phyloP scores from a whole-genome alignment of 1,140 invertebrate species.

The Drosophila subpulchrella region DNA sequence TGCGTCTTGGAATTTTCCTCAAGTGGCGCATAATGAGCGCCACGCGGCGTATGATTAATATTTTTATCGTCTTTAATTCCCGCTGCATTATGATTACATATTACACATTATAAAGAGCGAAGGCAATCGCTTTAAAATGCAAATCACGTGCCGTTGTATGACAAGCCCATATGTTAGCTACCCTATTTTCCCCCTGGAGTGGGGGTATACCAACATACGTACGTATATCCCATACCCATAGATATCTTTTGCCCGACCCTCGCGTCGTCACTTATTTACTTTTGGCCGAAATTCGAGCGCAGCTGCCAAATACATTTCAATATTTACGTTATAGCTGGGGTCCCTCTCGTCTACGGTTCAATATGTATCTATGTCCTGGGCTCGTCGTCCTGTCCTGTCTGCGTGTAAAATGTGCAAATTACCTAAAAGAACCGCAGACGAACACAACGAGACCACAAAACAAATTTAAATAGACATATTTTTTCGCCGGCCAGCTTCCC shows the following conservation, averaged over 20 bases:
- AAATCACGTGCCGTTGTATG: slow-evolving; percentile 65
- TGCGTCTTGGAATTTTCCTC: slow-evolving; percentile 57
- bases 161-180: slow-evolving; percentile 61
- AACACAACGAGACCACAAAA: slow-evolving; percentile 83
- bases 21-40: slow-evolving; percentile 79
- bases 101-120: slow-evolving; percentile 60
- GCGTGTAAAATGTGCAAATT: slow-evolving; percentile 83
- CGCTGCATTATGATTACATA: slow-evolving; percentile 75
- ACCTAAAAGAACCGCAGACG: slow-evolving; percentile 83
- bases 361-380: slow-evolving; percentile 41
- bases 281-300: slow-evolving; percentile 71
- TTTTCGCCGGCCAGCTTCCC: slow-evolving; percentile 56
- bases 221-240: neutral
- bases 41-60: slow-evolving; percentile 82
- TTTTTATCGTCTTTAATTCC: slow-evolving; percentile 72
- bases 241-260: neutral
- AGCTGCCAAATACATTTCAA: slow-evolving; percentile 83
- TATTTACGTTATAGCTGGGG: slow-evolving; percentile 74
- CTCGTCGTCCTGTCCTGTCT: slow-evolving; percentile 45
- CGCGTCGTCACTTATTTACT: slow-evolving; percentile 64
- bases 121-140: slow-evolving; percentile 71
- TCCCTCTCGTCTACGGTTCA: slow-evolving; percentile 30
- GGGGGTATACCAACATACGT: neutral
- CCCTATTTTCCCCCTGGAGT: neutral
- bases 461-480: slow-evolving; percentile 84